Base-by-base conservation (phyloP, 2,797 vertebrate genomes). In the Microctenopoma lineatum region DNA sequence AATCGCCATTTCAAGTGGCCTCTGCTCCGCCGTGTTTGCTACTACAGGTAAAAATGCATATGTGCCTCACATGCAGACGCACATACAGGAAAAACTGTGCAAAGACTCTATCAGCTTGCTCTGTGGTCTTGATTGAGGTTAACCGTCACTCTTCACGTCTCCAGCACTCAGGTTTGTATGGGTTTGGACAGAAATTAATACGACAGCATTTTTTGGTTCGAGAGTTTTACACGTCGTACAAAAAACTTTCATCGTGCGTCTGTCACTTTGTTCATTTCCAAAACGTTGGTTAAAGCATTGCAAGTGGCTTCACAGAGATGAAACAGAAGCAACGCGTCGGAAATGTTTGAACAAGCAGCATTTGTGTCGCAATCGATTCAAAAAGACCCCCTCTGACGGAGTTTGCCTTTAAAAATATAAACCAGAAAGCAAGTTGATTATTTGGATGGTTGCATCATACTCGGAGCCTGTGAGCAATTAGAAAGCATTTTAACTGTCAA, bases 401-500 rank as follows among this genome's bases (percentile, higher is more conserved):
- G 15, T 36, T 47, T 51, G 1, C 8, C 1, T 21, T 56, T 26
- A 3, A 63, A 32, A 27, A 46, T n/a, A 15, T 50, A 50, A 69
- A 39, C 7, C 27, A 50, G n/a, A 75, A 27, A 58, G 27, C 59
- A 59, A 58, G 51, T 26, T 14, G 11, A n/a, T 66, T 71, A 29
- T 62, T 67, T 66, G 57, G 21, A 60, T 75, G 59, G 27, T 64
- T 62, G 59, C 62, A 59, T 72, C 64, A 73, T 15, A 51, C 14
- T 52, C 11, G 1, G 64, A 39, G 45, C 18, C 48, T 73, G 41
- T 70, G 57, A 79, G 80, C 59, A 63, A 71, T 75, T 70, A 79
- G 39, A 65, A 59, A 59, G 46, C 50, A 39, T 76, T 78, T 53
- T 54, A 87, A 85, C 77, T 73, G 80, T 52, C 65, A 71, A 42